A percentile compares a stretch with the other conserved stretches of the same genome.
phyloP scores from a whole-genome alignment of 2,113 vertebrate genomes.

The Ammodytes dubius region DNA sequence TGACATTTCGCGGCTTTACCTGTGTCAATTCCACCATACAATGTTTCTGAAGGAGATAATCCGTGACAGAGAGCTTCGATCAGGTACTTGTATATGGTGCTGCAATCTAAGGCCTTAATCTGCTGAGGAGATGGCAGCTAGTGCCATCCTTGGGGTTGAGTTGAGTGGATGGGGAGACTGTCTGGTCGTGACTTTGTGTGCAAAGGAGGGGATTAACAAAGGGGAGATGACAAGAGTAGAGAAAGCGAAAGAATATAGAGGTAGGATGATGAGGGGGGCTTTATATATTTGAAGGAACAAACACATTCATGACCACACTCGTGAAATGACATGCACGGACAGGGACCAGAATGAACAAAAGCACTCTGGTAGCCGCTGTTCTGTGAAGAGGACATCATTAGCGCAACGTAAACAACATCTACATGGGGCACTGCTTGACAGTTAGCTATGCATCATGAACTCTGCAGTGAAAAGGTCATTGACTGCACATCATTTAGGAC shows the following conservation, averaged over 20 bases:
- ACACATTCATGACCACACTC: neutral
- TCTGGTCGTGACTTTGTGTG: constrained; percentile 78
- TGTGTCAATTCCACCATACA: constrained; percentile 65
- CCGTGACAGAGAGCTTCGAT: constrained; percentile 77
- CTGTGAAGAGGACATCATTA: neutral
- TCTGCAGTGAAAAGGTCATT: neutral
- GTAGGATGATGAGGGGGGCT: constrained; percentile 10
- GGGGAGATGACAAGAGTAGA: constrained; percentile 34
- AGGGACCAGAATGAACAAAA: neutral
- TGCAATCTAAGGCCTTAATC: constrained; percentile 77
- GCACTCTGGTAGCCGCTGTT: neutral
- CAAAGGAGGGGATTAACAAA: constrained; percentile 75
- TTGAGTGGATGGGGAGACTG: constrained; percentile 69
- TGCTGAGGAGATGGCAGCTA: constrained; percentile 62
- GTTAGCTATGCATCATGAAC: neutral
- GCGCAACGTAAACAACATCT: neutral
- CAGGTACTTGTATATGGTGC: constrained; percentile 79
- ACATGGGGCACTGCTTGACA: neutral
- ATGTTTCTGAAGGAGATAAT: constrained; percentile 76
- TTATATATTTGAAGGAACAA: constrained; percentile 21
- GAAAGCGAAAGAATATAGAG: constrained; percentile 31
- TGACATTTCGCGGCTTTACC: constrained; percentile 78
- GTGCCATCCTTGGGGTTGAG: constrained; percentile 61
- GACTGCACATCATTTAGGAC: neutral
- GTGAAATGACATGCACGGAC: neutral